phyloP scores from a whole-genome alignment of 92 coral and sea anemone genomes.

The Pocillopora grandis region DNA sequence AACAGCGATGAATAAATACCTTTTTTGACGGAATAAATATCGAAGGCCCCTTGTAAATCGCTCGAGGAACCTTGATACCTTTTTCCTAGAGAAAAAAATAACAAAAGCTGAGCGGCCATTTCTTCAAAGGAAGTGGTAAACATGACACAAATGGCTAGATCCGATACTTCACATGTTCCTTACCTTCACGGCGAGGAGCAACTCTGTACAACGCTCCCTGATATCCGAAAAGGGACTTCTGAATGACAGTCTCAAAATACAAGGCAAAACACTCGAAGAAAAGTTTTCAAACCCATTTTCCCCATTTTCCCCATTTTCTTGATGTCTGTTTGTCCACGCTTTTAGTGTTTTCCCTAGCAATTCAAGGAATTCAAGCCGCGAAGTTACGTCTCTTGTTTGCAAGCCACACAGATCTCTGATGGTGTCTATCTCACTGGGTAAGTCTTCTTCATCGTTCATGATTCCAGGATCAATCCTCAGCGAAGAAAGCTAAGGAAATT shows the following conservation, averaged over 20 bases:
- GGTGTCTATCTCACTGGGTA: constrained; percentile 75
- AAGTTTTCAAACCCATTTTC: constrained; percentile 63
- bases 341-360: constrained; percentile 60
- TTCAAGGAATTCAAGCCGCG: constrained; percentile 72
- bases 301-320: constrained; percentile 63
- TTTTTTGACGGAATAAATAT: constrained; percentile 89
- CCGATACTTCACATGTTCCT: not conserved
- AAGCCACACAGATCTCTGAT: constrained; percentile 76
- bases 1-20: constrained; percentile 53
- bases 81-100: constrained; percentile 61
- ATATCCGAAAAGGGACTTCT: constrained; percentile 96
- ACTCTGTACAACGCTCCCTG: constrained; percentile 72
- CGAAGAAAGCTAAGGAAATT: constrained; percentile 9
- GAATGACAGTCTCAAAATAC: constrained; percentile 80
- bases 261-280: constrained; percentile 78
- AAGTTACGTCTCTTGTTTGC: constrained; percentile 71
- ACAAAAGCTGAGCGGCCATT: constrained; percentile 17
- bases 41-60: constrained; percentile 83
- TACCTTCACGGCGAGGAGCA: constrained; percentile 84
- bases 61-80: constrained; percentile 80
- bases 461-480: constrained; percentile 36
- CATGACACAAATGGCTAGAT: constrained; percentile 1
- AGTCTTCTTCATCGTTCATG: constrained; percentile 93
- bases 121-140: not conserved
- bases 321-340: constrained; percentile 69